Evolutionary conservation across 2,797 vertebrate species (phyloP).

Genomic region (Xenops minutus): DNA sequence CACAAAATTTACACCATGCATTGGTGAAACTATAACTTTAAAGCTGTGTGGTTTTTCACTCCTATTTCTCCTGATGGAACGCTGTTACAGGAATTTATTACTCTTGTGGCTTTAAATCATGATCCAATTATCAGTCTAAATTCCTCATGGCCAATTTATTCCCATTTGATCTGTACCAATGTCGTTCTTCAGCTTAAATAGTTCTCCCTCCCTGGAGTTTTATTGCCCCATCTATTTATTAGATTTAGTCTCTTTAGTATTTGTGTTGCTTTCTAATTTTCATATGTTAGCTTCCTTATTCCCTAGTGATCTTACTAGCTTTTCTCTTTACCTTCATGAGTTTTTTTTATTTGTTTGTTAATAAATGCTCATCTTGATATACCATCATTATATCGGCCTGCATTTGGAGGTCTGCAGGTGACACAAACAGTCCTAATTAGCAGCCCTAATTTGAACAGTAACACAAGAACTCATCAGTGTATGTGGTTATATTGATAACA

Average conservation of each 20-base stretch:
- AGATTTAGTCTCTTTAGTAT: background rate
- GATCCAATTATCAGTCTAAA: conserved; percentile 17
- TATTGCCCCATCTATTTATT: conserved; percentile 6
- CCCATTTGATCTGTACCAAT: background rate
- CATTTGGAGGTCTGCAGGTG: background rate
- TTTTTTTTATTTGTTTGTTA: background rate
- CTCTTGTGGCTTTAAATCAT: conserved; percentile 5
- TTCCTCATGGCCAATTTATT: conserved; percentile 13
- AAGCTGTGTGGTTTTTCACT: background rate
- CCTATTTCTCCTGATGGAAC: background rate
- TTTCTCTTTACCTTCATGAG: background rate
- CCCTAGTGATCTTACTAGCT: background rate
- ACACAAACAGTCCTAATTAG: background rate
- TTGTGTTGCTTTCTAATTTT: conserved; percentile 7
- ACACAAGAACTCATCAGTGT: background rate
- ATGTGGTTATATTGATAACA: background rate
- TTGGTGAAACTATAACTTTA: background rate
- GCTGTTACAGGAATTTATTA: background rate
- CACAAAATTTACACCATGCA: background rate
- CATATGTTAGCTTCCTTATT: background rate
- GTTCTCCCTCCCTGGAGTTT: background rate
- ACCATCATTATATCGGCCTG: background rate
- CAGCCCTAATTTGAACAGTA: background rate
- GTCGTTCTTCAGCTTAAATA: conserved; percentile 8
- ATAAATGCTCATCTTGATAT: background rate